Evolutionary conservation across 1,140 invertebrate species (phyloP).

Genomic region (Microplitis mediator): DNA sequence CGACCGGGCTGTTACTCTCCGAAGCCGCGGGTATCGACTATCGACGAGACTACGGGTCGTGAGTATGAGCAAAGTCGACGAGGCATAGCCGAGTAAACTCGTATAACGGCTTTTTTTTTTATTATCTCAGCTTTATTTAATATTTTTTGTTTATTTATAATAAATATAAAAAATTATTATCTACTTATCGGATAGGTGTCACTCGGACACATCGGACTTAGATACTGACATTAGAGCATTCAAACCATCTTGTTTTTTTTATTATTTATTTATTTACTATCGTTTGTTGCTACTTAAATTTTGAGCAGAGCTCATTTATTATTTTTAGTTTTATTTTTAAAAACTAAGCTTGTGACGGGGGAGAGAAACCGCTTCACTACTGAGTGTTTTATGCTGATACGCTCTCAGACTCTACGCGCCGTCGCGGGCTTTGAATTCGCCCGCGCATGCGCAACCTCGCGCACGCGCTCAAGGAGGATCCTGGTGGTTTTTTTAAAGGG

Average conservation of each 20-base stretch:
- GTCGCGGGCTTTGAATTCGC: neutral
- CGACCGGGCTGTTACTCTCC: constrained; percentile 29
- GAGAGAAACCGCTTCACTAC: neutral
- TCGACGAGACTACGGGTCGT: constrained; percentile 16
- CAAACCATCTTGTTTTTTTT: too few relatives aligned
- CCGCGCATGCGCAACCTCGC: neutral
- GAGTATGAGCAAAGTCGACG: constrained; percentile 17
- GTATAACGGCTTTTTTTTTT: constrained; percentile 1
- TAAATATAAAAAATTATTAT: neutral
- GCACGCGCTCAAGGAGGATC: neutral
- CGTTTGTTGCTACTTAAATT: too few relatives aligned
- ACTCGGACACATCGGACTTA: too few relatives aligned
- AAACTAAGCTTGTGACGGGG: neutral
- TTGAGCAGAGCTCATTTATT: too few relatives aligned
- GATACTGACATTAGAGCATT: too few relatives aligned
- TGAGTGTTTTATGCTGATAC: too few relatives aligned
- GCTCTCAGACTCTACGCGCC: neutral
- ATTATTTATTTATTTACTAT: too few relatives aligned
- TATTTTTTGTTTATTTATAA: neutral
- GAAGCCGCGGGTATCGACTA: constrained; percentile 27
- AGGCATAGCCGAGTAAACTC: constrained; percentile 22
- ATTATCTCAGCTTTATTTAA: neutral
- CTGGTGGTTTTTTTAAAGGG: too few relatives aligned
- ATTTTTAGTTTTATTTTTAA: too few relatives aligned
- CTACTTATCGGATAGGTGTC: too few relatives aligned